A percentile compares a stretch with the other conserved stretches of the same genome.
Evolutionary conservation across 2,888 invertebrate genomes (phyloP).

Genomic region (Formica aserva): DNA sequence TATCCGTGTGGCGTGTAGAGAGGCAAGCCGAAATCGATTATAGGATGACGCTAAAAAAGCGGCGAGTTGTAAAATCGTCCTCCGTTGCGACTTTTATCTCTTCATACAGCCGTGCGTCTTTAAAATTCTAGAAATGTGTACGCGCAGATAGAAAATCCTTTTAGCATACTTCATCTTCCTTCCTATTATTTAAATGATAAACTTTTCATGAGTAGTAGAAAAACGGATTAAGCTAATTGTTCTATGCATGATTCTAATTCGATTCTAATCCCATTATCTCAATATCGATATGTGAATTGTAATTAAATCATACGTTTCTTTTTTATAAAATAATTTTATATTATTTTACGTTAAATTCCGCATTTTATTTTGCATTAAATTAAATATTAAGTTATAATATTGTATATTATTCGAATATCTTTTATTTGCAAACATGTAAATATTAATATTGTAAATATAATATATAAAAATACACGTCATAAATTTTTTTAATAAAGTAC

Average conservation of each 20-base stretch:
- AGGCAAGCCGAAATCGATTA: conserved; percentile 4
- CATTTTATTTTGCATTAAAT: background rate
- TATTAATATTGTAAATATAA: background rate
- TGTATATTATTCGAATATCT: background rate
- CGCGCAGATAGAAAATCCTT: conserved; percentile 13
- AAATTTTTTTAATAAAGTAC: background rate
- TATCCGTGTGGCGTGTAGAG: background rate
- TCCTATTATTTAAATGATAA: conserved; percentile 18
- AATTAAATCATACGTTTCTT: background rate
- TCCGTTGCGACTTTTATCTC: conserved; percentile 17
- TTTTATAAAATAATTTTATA: conserved; percentile 4
- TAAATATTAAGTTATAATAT: background rate
- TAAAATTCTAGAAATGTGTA: conserved; percentile 17
- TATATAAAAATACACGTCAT: background rate
- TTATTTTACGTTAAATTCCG: background rate
- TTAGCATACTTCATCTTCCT: background rate
- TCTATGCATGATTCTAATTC: background rate
- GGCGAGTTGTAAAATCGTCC: background rate
- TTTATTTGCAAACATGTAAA: background rate
- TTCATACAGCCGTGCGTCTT: background rate
- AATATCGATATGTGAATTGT: background rate
- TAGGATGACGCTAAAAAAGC: background rate
- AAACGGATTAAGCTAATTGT: background rate
- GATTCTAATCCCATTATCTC: background rate
- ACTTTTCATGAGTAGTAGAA: background rate